phyloP scores from a whole-genome alignment of 37 sponge, comb jelly and placozoan species.

The Tethya wilhelma region DNA sequence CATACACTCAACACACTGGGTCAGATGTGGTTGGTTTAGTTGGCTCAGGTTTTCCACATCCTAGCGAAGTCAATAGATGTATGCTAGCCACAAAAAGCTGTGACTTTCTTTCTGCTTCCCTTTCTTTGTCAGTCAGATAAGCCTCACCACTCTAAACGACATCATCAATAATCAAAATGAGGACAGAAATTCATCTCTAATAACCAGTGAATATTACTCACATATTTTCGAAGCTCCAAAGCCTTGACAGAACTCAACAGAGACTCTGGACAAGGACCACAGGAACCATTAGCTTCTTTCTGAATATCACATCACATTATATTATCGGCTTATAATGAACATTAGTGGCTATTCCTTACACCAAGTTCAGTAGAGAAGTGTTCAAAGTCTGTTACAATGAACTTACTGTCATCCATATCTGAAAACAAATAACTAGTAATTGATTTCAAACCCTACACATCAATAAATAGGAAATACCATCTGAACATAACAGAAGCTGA shows the following conservation, averaged over 20 bases:
- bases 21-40: not conserved
- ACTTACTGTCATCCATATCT: not conserved
- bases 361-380: not conserved
- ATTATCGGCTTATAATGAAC: not conserved
- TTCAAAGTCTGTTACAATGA: constrained; percentile 10
- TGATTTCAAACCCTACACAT: not conserved
- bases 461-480: not conserved
- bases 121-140: constrained; percentile 24
- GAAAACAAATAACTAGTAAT: not conserved
- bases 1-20: not conserved
- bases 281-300: not conserved
- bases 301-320: not conserved
- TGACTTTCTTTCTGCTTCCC: constrained; percentile 18
- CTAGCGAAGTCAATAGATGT: not conserved
- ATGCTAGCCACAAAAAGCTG: not conserved
- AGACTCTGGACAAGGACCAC: constrained; percentile 15
- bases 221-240: constrained; percentile 19
- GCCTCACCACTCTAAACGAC: constrained; percentile 19
- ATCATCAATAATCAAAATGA: not conserved
- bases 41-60: not conserved
- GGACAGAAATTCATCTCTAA: not conserved
- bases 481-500: constrained; percentile 30
- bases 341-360: constrained; percentile 2
- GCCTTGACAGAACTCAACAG: constrained; percentile 26
- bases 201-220: not conserved